phyloP scores from a whole-genome alignment of 2,113 vertebrate species.

The Trichomycterus rosablanca region DNA sequence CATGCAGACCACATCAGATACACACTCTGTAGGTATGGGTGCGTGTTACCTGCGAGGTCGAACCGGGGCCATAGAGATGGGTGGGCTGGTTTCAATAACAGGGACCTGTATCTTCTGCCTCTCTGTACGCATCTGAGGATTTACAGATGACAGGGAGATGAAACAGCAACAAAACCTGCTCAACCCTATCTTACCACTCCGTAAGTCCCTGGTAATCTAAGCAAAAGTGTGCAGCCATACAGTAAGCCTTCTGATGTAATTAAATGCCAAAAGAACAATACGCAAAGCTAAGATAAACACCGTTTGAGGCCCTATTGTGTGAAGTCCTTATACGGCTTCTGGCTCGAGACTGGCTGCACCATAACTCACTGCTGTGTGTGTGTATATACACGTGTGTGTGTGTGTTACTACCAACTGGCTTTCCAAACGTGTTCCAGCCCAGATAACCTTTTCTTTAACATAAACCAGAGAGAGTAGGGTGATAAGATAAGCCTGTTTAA shows the following conservation, averaged over 20 bases:
- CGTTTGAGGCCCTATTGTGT: neutral
- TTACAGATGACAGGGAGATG: constrained; percentile 54
- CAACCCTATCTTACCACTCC: neutral
- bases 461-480: constrained; percentile 20
- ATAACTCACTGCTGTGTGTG: neutral
- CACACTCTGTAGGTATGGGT: constrained; percentile 2
- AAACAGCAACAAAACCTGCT: constrained; percentile 27
- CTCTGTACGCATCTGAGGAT: constrained; percentile 68
- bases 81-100: constrained; percentile 67
- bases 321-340: constrained; percentile 22
- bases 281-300: constrained; percentile 34
- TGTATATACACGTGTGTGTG: neutral
- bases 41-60: constrained; percentile 67
- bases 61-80: constrained; percentile 60
- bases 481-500: constrained; percentile 41
- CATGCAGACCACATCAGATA: constrained; percentile 24
- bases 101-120: constrained; percentile 65
- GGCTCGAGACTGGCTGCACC: neutral
- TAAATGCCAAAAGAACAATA: constrained; percentile 1
- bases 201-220: neutral
- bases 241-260: constrained; percentile 1
- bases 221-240: neutral
- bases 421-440: constrained; percentile 1
- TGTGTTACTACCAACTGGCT: constrained; percentile 3
- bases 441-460: constrained; percentile 41